Evolutionary conservation across 2,888 invertebrate species (phyloP).

Genomic region (Macrophya annulata): DNA sequence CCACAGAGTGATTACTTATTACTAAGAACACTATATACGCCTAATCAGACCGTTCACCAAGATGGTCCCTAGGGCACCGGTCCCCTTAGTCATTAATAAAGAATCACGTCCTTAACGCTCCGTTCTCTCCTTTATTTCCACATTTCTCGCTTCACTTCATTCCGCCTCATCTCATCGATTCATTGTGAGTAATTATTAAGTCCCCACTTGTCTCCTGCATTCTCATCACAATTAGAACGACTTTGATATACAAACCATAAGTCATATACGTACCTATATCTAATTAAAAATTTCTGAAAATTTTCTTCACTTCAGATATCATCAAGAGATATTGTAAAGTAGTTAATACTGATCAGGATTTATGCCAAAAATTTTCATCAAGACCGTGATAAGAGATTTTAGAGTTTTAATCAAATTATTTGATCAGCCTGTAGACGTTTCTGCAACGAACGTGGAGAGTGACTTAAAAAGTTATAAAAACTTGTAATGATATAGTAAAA

Average conservation of each 20-base stretch:
- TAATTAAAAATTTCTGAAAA: too few relatives aligned
- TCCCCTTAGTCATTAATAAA: not conserved
- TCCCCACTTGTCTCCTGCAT: not conserved
- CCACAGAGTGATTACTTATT: slow-evolving; percentile 5
- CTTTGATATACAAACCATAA: not conserved
- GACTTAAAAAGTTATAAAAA: not conserved
- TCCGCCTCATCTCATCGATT: slow-evolving; percentile 11
- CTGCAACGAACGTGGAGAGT: not conserved
- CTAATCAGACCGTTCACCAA: slow-evolving; percentile 41
- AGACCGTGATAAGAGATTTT: not conserved
- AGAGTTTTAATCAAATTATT: not conserved
- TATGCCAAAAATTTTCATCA: not conserved
- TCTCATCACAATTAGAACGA: not conserved
- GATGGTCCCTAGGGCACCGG: slow-evolving; percentile 37
- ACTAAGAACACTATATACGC: slow-evolving; percentile 38
- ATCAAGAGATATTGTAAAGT: not conserved
- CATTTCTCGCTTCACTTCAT: not conserved
- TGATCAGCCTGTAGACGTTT: not conserved
- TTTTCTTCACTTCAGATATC: not conserved
- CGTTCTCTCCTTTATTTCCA: slow-evolving; percentile 21
- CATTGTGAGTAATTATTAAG: slow-evolving; percentile 30
- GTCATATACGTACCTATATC: too few relatives aligned
- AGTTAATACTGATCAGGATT: not conserved
- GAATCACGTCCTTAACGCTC: slow-evolving; percentile 45
- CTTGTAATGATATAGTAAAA: not conserved